These are phyloP conservation scores for Matsumurasca onukii DNA, from an alignment of 1,140 invertebrate species.

Conservation along the genomic window DNA sequence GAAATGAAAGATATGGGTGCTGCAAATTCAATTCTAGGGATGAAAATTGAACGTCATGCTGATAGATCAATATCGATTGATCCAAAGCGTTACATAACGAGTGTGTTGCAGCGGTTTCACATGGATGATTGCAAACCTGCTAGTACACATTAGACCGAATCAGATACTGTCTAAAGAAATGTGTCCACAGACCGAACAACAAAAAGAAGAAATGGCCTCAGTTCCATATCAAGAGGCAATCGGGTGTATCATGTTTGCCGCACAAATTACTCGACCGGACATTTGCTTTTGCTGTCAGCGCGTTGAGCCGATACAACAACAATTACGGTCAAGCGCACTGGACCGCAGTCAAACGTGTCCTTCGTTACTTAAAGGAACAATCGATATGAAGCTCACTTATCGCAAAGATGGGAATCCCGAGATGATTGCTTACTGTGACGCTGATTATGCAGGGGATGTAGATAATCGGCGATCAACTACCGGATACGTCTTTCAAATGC, in stretches of 20 bases:
- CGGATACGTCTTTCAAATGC: background rate
- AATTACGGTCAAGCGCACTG: background rate
- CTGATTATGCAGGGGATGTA: background rate
- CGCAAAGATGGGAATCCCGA: background rate
- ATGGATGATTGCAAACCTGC: background rate
- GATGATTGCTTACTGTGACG: background rate
- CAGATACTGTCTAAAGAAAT: background rate
- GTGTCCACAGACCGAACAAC: background rate
- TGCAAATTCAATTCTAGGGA: background rate
- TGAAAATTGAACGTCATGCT: background rate
- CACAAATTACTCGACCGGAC: background rate
- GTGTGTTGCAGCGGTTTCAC: background rate
- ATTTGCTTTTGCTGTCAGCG: background rate
- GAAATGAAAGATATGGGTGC: background rate
- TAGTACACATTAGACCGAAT: background rate
- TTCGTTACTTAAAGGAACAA: background rate
- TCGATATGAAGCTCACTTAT: background rate
- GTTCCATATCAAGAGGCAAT: constrained; percentile 1
- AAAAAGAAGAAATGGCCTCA: background rate
- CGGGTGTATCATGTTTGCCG: too few species aligned
- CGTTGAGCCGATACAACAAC: background rate
- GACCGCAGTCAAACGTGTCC: background rate
- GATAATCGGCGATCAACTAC: background rate
- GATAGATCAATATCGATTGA: background rate
- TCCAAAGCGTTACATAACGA: background rate